These are phyloP conservation scores for Neotoxoptera formosana DNA, from an alignment of 1,140 invertebrate genomes.

Conservation along the genomic window DNA sequence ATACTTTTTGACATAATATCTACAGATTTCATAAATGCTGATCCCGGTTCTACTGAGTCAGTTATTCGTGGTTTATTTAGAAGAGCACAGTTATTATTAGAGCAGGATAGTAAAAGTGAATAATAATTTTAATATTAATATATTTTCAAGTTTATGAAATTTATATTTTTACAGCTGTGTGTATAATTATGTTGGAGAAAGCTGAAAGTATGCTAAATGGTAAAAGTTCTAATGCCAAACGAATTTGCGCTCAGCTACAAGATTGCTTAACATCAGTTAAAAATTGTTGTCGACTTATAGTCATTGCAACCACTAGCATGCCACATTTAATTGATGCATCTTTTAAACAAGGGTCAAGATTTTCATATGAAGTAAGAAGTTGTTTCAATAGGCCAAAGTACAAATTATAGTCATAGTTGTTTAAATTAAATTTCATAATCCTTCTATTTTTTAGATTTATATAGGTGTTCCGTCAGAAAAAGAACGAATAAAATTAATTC, in stretches of 20 bases:
- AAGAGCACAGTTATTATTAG: conserved; percentile 62
- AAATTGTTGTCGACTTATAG: conserved; percentile 59
- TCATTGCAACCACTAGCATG: conserved; percentile 64
- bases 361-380: conserved; percentile 63
- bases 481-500: conserved; percentile 69
- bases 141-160: conserved; percentile 26
- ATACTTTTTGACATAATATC: conserved; percentile 58
- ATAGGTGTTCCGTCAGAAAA: conserved; percentile 74
- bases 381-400: not conserved
- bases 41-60: conserved; percentile 65
- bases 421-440: not conserved
- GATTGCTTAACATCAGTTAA: conserved; percentile 50
- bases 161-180: conserved; percentile 53
- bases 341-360: conserved; percentile 63
- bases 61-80: conserved; percentile 64
- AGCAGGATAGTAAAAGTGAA: conserved; percentile 60
- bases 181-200: conserved; percentile 60
- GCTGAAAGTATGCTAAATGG: conserved; percentile 58
- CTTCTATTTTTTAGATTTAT: conserved; percentile 68
- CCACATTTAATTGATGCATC: conserved; percentile 63
- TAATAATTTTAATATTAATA: conserved; percentile 43
- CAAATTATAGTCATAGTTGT: not conserved
- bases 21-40: conserved; percentile 60
- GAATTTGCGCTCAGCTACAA: conserved; percentile 46
- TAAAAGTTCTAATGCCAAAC: conserved; percentile 31